Base-by-base conservation (phyloP, 2,113 vertebrate species). In the Ceratotherium simum region DNA sequence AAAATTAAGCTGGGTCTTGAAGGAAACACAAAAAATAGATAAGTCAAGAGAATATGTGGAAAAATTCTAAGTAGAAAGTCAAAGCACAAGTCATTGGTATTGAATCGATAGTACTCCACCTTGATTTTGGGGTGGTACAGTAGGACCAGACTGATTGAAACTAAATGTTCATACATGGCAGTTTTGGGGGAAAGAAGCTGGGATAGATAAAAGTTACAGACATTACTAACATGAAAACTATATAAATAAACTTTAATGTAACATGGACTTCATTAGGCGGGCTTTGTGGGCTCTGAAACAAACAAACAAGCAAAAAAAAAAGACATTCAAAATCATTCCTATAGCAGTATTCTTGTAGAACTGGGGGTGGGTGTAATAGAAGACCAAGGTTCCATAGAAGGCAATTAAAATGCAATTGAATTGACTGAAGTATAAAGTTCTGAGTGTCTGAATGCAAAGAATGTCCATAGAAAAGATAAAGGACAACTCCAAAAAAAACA, bases 281-380 rank as follows among this genome's bases (percentile, higher is more conserved):
- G 21, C 9, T 69, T 90, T n/a, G 42, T 46, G 82, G 11, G 3
- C 25, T 94, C 33, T 48, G 0, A 65, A 91, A 64, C 42, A 90
- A 92, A 33, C 3, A 86, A 85, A 4, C 6, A 54, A 79, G 58
- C 58, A 51, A 56, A 1, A 10, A 58, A 58, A 82, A 83, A 54
- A 8, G 3, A 65, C 6, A 42, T 91, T 31, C 20, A 60, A 79
- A 94, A 42, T 70, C 2, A 87, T 51, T 90, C 31, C 8, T 25
- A 27, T 4, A 48, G 8, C 3, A 81, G 9, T 36, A 39, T n/a
- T 25, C n/a, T 17, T 25, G 3, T 48, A 16, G 31, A 82, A 36
- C 4, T 86, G 23, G 33, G 3, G 1, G 29, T 64, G 8, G 0
- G 3, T 60, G 0, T 70, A 33, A 42, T 8, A 73, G 7, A 3